Base-by-base conservation (phyloP, 1,140 invertebrate species). In the Amyelois transitella region DNA sequence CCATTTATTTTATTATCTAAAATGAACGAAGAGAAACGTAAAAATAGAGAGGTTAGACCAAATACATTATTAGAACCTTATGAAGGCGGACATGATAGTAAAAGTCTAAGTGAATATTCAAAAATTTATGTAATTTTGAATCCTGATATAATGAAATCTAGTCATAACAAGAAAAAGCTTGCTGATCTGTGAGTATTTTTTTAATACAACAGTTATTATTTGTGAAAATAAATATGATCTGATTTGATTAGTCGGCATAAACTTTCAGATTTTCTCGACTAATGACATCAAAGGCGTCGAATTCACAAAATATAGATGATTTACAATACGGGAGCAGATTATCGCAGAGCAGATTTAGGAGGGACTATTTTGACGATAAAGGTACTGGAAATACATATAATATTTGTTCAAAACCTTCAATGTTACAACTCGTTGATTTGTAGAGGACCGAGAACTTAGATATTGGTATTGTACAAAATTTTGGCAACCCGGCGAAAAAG, bases 51-150 rank as follows among this genome's bases (percentile, higher is more conserved):
- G 32, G 2, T 21, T n/a, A 38, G 14, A 38, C 45, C 45, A 18
- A 48, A 22, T n/a, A 21, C 10, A 21, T 20, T 48, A 19, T 21
- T 48, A 3, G 20, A 48, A 20, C 6, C 19, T 4, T 48, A n/a
- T 48, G 7, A 48, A 2, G 18, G n/a, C 10, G 14, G 19, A 12
- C n/a, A 48, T 5, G 45, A 21, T 1, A 48, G 45, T 38, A 28
- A 38, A 12, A 38, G 25, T 51, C 32, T 60, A 10, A 38, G 62
- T 32, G 58, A 65, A 28, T 72, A 75, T 62, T 74, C 72, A n/a
- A 73, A 72, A 60, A 45, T 77, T 44, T 75, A 71, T 20, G 54
- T 81, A 21, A 58, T 81, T 51, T 48, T 77, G 19, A 65, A 71
- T 55, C 65, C 69, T n/a, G 43, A 64, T 50, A 66, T 67, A 7